Conservation (phyloP, 2,888 invertebrate species). For the Noctuana brunneofusca region DNA sequence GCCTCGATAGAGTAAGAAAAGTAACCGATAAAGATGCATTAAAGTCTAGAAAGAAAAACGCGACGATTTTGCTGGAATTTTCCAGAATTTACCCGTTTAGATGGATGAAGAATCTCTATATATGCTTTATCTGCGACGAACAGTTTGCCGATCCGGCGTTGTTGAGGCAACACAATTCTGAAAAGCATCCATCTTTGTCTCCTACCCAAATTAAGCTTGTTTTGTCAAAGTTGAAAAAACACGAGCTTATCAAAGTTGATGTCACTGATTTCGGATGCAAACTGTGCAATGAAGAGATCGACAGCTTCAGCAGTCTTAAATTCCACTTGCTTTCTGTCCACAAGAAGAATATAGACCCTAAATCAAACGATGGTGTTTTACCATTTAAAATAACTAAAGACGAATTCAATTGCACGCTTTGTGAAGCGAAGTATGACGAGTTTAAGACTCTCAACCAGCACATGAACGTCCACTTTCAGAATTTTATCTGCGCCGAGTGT, state of each 20-base stretch:
- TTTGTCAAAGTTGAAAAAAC: conserved; percentile 59
- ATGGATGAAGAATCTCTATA: conserved; percentile 68
- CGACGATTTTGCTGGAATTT: conserved; percentile 57
- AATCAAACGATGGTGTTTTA: conserved; percentile 58
- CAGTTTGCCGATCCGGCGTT: conserved; percentile 58
- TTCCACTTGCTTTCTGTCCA: conserved; percentile 60
- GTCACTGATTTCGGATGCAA: conserved; percentile 62
- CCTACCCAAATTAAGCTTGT: conserved; percentile 51
- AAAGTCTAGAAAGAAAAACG: conserved; percentile 57
- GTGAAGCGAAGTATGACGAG: conserved; percentile 58
- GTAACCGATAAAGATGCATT: conserved; percentile 49
- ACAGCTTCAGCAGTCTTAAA: conserved; percentile 55
- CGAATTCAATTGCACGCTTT: conserved; percentile 62
- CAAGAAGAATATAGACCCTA: conserved; percentile 52
- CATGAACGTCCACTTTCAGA: conserved; percentile 74
- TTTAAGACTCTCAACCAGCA: conserved; percentile 72
- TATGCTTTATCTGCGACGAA: conserved; percentile 68
- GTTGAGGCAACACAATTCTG: conserved; percentile 53
- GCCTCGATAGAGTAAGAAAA: conserved; percentile 44
- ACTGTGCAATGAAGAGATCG: conserved; percentile 54
- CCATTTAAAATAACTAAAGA: conserved; percentile 62
- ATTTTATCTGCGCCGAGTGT: conserved; percentile 74
- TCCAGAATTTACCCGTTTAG: conserved; percentile 69
- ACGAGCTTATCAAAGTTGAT: conserved; percentile 69
- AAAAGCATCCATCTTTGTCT: conserved; percentile 48